Evolutionary conservation across 2,888 invertebrate species (phyloP).

Genomic region (Dicycla oo): DNA sequence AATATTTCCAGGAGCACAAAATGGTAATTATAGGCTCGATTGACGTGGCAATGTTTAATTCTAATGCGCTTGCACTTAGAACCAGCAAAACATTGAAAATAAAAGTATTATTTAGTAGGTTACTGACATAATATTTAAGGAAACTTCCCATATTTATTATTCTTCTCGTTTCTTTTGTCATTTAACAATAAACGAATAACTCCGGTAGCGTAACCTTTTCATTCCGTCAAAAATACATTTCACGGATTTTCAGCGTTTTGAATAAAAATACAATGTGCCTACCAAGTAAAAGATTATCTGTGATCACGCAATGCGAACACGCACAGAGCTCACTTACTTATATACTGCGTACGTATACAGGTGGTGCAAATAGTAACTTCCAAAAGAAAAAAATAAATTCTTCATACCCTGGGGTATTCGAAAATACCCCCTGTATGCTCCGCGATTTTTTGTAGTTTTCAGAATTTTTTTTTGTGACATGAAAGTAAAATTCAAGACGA

Average conservation of each 20-base stretch:
- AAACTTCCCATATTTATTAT: background rate
- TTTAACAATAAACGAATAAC: background rate
- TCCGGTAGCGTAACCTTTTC: slow-evolving; percentile 5
- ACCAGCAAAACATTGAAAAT: background rate
- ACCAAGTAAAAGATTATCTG: slow-evolving; percentile 64
- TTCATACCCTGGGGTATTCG: too few relatives aligned
- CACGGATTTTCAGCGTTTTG: slow-evolving; percentile 35
- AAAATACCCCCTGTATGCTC: too few relatives aligned
- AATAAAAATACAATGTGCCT: slow-evolving; percentile 54
- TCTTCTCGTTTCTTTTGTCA: background rate
- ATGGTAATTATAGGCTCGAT: too few relatives aligned
- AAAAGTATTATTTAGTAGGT: background rate
- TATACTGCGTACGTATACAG: slow-evolving; percentile 22
- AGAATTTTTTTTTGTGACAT: too few relatives aligned
- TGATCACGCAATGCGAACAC: slow-evolving; percentile 68
- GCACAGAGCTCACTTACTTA: slow-evolving; percentile 36
- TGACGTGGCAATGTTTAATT: too few relatives aligned
- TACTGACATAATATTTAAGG: background rate
- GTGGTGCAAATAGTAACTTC: too few relatives aligned
- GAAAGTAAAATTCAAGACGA: too few relatives aligned
- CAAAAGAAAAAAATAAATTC: too few relatives aligned
- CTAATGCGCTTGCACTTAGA: too few relatives aligned
- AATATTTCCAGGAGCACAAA: too few relatives aligned
- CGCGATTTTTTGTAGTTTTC: too few relatives aligned
- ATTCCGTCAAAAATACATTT: slow-evolving; percentile 19